Evolutionary conservation across 2,888 invertebrate species (phyloP), one percentile per base, ranked within the genome.

Genomic region (Poecilobothrus nobilitatus): DNA sequence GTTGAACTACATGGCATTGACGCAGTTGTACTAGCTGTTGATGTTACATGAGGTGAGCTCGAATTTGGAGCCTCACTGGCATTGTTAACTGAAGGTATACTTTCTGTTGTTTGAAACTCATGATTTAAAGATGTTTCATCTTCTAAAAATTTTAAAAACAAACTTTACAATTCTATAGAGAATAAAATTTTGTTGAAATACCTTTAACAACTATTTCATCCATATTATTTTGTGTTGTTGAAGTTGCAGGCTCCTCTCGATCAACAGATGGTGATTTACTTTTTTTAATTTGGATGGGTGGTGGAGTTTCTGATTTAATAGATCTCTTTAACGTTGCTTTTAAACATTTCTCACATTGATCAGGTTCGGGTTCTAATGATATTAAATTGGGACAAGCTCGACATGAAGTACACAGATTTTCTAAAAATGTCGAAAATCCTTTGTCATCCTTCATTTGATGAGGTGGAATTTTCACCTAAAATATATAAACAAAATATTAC

Each of bases 331-430:
- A 10, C n/a, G n/a, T 20, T 34, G 27, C 8, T 37, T 76, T 74
- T 61, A 77, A 75, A 76, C 82, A 82, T 73, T 81, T 81, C 63
- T 81, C 81, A 74, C 82, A 82, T 69, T 81, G 80, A 70, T 82
- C 82, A 34, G 80, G 81, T 65, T 79, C 81, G 20, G 80, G 79
- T 69, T 78, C 76, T 65, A 81, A 73, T 62, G 82, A 81, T 68
- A 82, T 81, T 70, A 82, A 75, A 76, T 82, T 80, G 41, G 81
- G 76, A 74, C 82, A 82, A 72, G 82, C 80, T 65, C 77, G 75
- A 76, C 81, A 82, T 73, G 82, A 79, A 67, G 78, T 79, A 71
- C 81, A 81, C 70, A 82, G 71, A 3, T 77, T 80, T 74, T 80
- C 79, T 44, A 82, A 77, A 70, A 81, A 82, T 73, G 78, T 78